These are phyloP conservation scores for Scaptomyza parva DNA, from an alignment of 2,888 invertebrate species.

Conservation along the genomic window DNA sequence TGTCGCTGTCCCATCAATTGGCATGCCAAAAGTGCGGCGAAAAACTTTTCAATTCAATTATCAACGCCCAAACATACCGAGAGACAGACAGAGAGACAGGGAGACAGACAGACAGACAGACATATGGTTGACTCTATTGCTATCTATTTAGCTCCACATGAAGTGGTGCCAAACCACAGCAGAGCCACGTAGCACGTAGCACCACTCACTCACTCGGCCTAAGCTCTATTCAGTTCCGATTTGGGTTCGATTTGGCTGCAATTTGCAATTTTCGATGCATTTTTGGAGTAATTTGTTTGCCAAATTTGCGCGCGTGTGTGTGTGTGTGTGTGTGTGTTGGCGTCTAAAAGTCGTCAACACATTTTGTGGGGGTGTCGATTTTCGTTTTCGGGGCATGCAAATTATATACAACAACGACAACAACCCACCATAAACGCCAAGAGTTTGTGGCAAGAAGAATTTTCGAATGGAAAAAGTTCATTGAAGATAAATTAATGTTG, in stretches of 20 bases:
- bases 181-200: neutral
- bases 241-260: slow-evolving; percentile 62
- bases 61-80: slow-evolving; percentile 64
- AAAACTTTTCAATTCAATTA: slow-evolving; percentile 76
- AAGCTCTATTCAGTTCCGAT: slow-evolving; percentile 43
- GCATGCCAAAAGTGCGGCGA: slow-evolving; percentile 63
- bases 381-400: slow-evolving; percentile 28
- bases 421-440: slow-evolving; percentile 32
- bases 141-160: slow-evolving; percentile 9
- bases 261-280: slow-evolving; percentile 55
- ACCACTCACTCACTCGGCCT: neutral
- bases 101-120: neutral
- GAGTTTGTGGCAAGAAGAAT: slow-evolving; percentile 17
- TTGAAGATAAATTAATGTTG: slow-evolving; percentile 43
- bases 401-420: slow-evolving; percentile 23
- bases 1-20: slow-evolving; percentile 50
- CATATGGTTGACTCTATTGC: slow-evolving; percentile 1
- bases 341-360: slow-evolving; percentile 60
- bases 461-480: slow-evolving; percentile 25
- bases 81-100: neutral
- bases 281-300: slow-evolving; percentile 70
- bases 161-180: slow-evolving; percentile 4
- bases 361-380: slow-evolving; percentile 64
- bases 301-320: slow-evolving; percentile 66
- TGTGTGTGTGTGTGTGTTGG: too few species aligned